Base-by-base conservation (phyloP, 2,888 invertebrate species). In the Pheosia tremula region DNA sequence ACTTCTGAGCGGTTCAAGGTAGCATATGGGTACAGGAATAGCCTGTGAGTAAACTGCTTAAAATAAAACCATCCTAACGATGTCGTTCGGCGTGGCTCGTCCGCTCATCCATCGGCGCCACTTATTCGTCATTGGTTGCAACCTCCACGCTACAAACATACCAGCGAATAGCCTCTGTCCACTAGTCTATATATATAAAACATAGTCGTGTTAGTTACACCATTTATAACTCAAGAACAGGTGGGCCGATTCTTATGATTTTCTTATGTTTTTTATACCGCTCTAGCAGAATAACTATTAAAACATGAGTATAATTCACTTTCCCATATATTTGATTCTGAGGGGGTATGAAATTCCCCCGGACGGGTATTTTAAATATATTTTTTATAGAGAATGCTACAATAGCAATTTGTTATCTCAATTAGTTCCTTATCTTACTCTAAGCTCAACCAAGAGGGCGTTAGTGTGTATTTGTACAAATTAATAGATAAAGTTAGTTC, bases 1-100 rank as follows among this genome's bases (percentile, higher is more conserved):
- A 83, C 82, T 87, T 84, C 79, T 69, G 78, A 78, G 69, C 84
- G 83, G 92, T 92, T 93, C 93, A 92, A 92, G 92, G 91, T 85
- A 84, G 81, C 78, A 73, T 72, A 75, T 79, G 79, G 75, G 63
- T 73, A 80, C 89, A 71, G 75, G 81, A 92, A 92, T 93, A 93
- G 85, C 79, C 63, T 67, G 68, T 92, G 91, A 92, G 84, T 88
- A 85, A 86, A 75, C 69, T 67, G 78, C 82, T 83, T 78, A 77
- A 90, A 91, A 91, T 91, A 91, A 82, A 80, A 67, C 69, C 78
- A 74, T 75, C 80, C 76, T 75, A 82, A 83, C 74, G 78, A 84
- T 80, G 81, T 82, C 80, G 82, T 79, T 61, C 57, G 52, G 57
- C 62, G 67, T 62, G 45, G 58, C 56, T 47, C 57, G 60, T 61